phyloP scores from a whole-genome alignment of 2,797 vertebrate genomes.

The Oryzias dopingdopingensis region DNA sequence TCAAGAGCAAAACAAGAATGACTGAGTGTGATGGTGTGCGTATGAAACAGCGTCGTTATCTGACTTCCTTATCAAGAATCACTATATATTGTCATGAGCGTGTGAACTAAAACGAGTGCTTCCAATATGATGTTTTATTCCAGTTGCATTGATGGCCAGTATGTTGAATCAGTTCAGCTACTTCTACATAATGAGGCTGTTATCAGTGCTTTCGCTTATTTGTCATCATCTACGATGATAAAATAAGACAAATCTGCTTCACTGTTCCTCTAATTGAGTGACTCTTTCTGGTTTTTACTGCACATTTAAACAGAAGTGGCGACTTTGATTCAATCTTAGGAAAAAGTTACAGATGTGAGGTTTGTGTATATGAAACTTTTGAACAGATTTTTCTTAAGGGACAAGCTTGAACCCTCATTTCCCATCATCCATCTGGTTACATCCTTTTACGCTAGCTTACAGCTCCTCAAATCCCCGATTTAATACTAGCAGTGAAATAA shows the following conservation, averaged over 20 bases:
- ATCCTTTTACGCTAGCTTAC: too few species aligned
- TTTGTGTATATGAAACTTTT: too few species aligned
- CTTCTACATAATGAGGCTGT: conserved; percentile 22
- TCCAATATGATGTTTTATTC: conserved; percentile 16
- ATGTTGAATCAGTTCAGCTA: conserved; percentile 18
- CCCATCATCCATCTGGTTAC: too few species aligned
- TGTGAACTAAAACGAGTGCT: conserved; percentile 25
- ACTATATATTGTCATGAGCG: conserved; percentile 24
- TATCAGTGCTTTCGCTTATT: conserved; percentile 25
- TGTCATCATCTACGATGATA: conserved; percentile 14
- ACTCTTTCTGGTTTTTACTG: neutral
- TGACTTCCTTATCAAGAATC: conserved; percentile 44
- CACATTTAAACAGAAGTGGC: too few species aligned
- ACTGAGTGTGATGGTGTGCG: conserved; percentile 14
- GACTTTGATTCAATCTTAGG: too few species aligned
- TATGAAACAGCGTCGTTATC: conserved; percentile 33
- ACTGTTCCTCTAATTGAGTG: conserved; percentile 4
- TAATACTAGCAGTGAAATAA: too few species aligned
- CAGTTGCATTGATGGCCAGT: conserved; percentile 20
- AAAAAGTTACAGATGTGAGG: too few species aligned
- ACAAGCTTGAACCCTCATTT: too few species aligned
- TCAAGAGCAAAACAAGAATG: neutral
- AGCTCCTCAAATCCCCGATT: too few species aligned
- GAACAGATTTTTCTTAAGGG: too few species aligned
- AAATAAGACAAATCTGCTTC: conserved; percentile 2